A percentile compares a stretch with the other conserved stretches of the same genome.
Evolutionary conservation across 2,797 vertebrate genomes (phyloP).

Genomic region (Nannoperca obscura): DNA sequence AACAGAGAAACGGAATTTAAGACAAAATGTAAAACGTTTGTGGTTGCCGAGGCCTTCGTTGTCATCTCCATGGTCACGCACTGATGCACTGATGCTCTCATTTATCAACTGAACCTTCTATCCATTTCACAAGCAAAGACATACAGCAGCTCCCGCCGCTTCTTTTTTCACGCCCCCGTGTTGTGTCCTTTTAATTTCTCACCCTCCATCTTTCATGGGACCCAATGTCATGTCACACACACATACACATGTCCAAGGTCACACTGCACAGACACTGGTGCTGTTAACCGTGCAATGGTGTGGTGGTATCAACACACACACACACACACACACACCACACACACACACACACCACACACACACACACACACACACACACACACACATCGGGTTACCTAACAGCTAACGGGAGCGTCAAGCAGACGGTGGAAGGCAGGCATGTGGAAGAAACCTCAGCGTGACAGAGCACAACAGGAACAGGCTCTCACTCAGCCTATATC

Average conservation of each 20-base stretch:
- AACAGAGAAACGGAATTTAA: constrained; percentile 44
- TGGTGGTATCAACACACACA: constrained; percentile 15
- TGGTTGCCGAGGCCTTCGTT: constrained; percentile 34
- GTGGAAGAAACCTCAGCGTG: constrained; percentile 64
- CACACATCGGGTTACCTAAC: constrained; percentile 61
- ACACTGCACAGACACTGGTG: neutral
- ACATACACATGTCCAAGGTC: constrained; percentile 12
- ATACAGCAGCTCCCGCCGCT: constrained; percentile 29
- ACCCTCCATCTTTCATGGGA: constrained; percentile 44
- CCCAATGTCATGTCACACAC: constrained; percentile 36
- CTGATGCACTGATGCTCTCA: constrained; percentile 42
- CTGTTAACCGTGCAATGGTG: constrained; percentile 49
- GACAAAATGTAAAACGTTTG: constrained; percentile 41
- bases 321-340: constrained; percentile 6
- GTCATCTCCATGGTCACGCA: constrained; percentile 46
- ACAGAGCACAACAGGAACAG: constrained; percentile 69
- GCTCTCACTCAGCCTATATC: constrained; percentile 66
- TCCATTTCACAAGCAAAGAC: constrained; percentile 36
- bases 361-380: constrained; percentile 8
- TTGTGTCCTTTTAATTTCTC: constrained; percentile 53
- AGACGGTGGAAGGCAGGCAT: constrained; percentile 49
- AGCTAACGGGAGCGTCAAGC: constrained; percentile 50
- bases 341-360: constrained; percentile 3
- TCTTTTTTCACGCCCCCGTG: constrained; percentile 44
- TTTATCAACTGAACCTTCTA: constrained; percentile 55